A percentile compares a stretch with the other conserved stretches of the same genome.
phyloP scores from a whole-genome alignment of 2,888 invertebrate species.

The Tribolium freemani region DNA sequence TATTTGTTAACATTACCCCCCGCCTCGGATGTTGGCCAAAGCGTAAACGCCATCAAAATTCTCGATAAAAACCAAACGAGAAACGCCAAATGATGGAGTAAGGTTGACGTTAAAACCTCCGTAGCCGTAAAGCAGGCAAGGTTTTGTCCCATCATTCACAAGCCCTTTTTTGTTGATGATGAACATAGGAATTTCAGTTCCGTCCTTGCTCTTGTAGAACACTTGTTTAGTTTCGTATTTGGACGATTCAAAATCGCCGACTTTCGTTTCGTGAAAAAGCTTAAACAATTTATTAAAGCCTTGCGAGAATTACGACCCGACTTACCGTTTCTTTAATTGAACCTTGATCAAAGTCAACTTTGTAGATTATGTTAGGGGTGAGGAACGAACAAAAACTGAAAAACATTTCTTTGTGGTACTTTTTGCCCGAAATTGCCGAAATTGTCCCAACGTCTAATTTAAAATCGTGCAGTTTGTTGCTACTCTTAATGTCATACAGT shows the following conservation, averaged over 20 bases:
- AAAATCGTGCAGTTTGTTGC: conserved; percentile 80
- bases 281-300: conserved; percentile 61
- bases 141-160: conserved; percentile 78
- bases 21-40: conserved; percentile 95
- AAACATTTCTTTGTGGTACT: conserved; percentile 90
- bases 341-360: conserved; percentile 78
- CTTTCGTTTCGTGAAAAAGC: conserved; percentile 87
- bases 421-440: conserved; percentile 86
- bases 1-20: conserved; percentile 77
- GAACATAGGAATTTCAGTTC: conserved; percentile 96
- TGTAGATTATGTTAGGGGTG: conserved; percentile 89
- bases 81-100: conserved; percentile 90
- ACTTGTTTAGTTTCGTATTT: conserved; percentile 89
- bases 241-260: conserved; percentile 85
- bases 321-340: conserved; percentile 75
- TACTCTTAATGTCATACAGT: conserved; percentile 81
- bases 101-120: conserved; percentile 97
- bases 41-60: conserved; percentile 91
- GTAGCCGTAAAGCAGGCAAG: conserved; percentile 94
- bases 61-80: conserved; percentile 89
- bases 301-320: conserved; percentile 10
- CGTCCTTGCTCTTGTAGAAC: conserved; percentile 94
- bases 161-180: conserved; percentile 85
- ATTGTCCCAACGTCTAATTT: conserved; percentile 90
- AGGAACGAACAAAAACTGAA: conserved; percentile 95